These are phyloP conservation scores for Drosophila dives DNA, from an alignment of 2,888 invertebrate genomes.

Conservation along the genomic window DNA sequence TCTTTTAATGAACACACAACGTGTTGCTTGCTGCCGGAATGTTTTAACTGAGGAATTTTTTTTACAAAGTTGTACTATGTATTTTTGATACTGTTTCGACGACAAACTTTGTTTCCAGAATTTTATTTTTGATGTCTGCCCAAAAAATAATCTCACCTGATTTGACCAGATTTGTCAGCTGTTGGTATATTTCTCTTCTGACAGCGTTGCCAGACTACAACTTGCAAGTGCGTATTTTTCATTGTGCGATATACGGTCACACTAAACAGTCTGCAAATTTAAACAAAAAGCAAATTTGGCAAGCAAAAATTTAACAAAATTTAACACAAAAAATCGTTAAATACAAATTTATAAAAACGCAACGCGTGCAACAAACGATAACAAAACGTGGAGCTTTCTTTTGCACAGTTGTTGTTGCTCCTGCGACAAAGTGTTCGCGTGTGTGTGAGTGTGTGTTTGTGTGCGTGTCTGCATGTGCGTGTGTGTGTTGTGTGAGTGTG, in stretches of 20 bases:
- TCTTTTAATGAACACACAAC: constrained; percentile 53
- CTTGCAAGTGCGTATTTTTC: constrained; percentile 14
- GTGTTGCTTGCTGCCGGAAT: constrained; percentile 73
- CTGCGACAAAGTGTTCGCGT: constrained; percentile 51
- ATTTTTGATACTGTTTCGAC: constrained; percentile 41
- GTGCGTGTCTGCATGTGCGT: constrained; percentile 18
- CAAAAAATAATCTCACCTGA: not conserved
- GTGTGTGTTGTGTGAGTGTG: constrained; percentile 32
- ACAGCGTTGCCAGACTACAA: constrained; percentile 32
- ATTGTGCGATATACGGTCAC: constrained; percentile 38
- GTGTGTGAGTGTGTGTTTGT: constrained; percentile 18
- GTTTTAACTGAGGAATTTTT: constrained; percentile 67
- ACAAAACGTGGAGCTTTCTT: constrained; percentile 12
- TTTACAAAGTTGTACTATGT: constrained; percentile 34
- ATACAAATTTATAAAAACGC: constrained; percentile 20
- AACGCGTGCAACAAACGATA: constrained; percentile 45
- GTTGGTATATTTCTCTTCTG: constrained; percentile 19
- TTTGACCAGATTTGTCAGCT: constrained; percentile 6
- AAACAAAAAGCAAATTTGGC: constrained; percentile 69
- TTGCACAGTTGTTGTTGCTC: constrained; percentile 40
- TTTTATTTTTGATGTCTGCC: constrained; percentile 2
- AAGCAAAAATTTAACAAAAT: constrained; percentile 28
- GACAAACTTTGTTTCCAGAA: constrained; percentile 53
- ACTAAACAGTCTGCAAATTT: constrained; percentile 68
- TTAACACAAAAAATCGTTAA: constrained; percentile 27